Conservation (phyloP, 2,888 invertebrate genomes). For the Amblyjoppa fuscipennis region DNA sequence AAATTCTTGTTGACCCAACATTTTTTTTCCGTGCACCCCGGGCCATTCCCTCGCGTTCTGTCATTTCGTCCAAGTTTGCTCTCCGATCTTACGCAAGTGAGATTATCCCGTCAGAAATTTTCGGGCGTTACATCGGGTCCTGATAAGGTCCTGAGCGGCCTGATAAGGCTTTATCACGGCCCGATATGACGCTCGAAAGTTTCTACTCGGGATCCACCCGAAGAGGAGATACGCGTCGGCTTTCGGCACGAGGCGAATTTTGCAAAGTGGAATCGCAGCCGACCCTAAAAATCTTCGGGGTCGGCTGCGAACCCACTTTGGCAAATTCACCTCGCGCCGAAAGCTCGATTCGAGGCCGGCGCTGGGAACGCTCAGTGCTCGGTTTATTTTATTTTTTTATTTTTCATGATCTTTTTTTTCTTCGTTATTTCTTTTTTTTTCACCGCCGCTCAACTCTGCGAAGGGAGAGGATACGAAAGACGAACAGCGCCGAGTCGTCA, state of each 20-base stretch:
- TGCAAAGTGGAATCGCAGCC: constrained; percentile 71
- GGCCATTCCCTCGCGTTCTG: constrained; percentile 17
- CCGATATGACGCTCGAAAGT: too few relatives aligned
- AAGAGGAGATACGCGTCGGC: constrained; percentile 78
- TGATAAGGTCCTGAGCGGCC: too few relatives aligned
- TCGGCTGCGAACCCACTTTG: too few relatives aligned
- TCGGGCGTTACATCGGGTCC: too few relatives aligned
- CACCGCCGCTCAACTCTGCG: constrained; percentile 3
- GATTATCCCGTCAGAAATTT: constrained; percentile 67
- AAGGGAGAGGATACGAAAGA: background rate
- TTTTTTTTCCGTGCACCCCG: too few relatives aligned
- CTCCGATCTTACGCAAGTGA: constrained; percentile 77
- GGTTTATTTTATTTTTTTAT: constrained; percentile 44
- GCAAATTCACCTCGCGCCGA: too few relatives aligned
- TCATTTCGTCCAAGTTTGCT: constrained; percentile 58
- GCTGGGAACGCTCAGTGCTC: background rate
- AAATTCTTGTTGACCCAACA: too few relatives aligned
- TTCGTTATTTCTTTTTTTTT: background rate
- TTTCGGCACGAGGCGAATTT: constrained; percentile 69
- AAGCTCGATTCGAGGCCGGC: too few relatives aligned
- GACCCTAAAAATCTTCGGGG: too few relatives aligned
- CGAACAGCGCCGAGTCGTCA: background rate
- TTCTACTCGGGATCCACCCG: constrained; percentile 43
- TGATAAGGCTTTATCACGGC: too few relatives aligned
- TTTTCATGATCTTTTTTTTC: background rate